Base-by-base conservation (phyloP, 64 coral and sea anemone genomes). In the Stichodactyla helianthus region DNA sequence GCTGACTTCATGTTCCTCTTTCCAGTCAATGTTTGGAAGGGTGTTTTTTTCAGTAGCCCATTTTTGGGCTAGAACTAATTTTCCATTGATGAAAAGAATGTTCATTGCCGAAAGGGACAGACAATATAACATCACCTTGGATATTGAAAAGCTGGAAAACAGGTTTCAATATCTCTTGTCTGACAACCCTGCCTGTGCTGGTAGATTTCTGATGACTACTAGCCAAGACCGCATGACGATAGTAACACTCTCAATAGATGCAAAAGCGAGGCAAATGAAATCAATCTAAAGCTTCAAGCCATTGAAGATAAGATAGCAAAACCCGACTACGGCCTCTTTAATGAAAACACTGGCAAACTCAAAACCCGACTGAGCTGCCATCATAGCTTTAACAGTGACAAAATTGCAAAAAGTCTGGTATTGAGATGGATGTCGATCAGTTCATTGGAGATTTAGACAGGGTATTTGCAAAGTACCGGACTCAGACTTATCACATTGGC, bases 161-260 rank as follows among this genome's bases (percentile, higher is more conserved):
- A 89, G 59, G 80, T 89, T 71, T 71, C 88, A 89, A 22, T 89
- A 89, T 68, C 88, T 89, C 15, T 90, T 85, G 53, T 85, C 89
- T n/a, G n/a, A 35, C 31, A 35, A 35, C 2, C 31, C 31, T 1
- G 31, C 31, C 31, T 35, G 81, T 71, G 82, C 88, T 10, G 64
- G 88, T 81, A 55, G 35, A 88, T 88, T 88, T 88, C 87, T 76
- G 85, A 87, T 27, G 31, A 90, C 65, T 90, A 84, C 82, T 77
- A 90, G 82, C 88, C 82, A 90, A 90, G 25, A 31, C 88, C 56
- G 35, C 89, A 90, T 85, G 89, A 90, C 59, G 82, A 89, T 25
- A 89, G 79, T 71, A 89, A 89, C 70, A 90, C n/a, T n/a, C n/a
- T 90, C 23, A 90, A 3, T 70, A 82, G 80, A 78, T 84, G 89